Percentiles rank a stretch among this genome's conserved stretches.
phyloP scores from a whole-genome alignment of 2,888 invertebrate species.

The Plutella xylostella region DNA sequence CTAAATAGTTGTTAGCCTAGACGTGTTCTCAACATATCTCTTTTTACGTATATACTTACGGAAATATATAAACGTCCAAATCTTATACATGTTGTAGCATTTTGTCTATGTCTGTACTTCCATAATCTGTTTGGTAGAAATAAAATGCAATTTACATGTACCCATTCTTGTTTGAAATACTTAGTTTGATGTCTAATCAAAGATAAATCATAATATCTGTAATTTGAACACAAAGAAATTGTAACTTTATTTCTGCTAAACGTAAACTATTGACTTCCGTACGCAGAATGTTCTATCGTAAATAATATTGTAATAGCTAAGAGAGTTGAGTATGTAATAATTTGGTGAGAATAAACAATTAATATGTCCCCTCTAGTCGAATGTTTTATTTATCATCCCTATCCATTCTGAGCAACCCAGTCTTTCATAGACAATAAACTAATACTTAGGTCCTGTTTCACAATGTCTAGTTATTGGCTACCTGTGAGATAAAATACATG shows the following conservation, averaged over 20 bases:
- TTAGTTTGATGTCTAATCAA: neutral
- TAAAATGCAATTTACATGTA: conserved; percentile 4
- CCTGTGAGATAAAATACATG: too few relatives aligned
- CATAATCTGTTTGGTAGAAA: conserved; percentile 17
- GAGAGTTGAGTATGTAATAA: conserved; percentile 30
- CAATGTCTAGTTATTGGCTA: too few relatives aligned
- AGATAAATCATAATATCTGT: neutral
- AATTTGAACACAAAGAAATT: neutral
- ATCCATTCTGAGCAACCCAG: neutral
- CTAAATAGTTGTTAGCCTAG: neutral
- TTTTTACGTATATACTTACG: conserved; percentile 11
- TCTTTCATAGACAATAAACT: too few relatives aligned
- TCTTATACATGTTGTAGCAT: conserved; percentile 15
- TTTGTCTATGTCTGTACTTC: too few relatives aligned
- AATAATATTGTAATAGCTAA: neutral
- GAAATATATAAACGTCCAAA: conserved; percentile 25
- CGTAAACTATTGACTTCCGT: neutral
- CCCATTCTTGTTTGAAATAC: neutral
- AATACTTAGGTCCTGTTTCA: too few relatives aligned
- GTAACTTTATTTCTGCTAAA: neutral
- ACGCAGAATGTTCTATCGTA: neutral
- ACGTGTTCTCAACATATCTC: conserved; percentile 5
- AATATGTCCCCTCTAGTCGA: conserved; percentile 29
- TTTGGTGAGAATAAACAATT: conserved; percentile 41
- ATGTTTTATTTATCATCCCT: neutral